Evolutionary conservation across 2,888 invertebrate species (phyloP).

Genomic region (Tuta absoluta): DNA sequence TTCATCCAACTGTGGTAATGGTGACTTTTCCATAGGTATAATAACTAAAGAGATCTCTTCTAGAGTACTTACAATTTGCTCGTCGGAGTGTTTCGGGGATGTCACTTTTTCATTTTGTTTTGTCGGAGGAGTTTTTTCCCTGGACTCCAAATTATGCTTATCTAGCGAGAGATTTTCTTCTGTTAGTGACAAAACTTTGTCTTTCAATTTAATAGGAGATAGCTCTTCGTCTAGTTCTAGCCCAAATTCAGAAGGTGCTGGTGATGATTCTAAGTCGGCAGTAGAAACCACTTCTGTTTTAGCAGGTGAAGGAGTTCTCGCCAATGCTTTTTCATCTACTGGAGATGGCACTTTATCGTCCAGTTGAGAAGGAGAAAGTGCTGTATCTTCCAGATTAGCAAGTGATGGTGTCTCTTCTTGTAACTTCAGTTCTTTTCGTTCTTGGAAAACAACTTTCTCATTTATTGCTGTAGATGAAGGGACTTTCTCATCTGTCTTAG

Average conservation of each 20-base stretch:
- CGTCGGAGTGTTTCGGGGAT: neutral
- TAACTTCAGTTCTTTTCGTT: constrained; percentile 10
- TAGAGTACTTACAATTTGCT: neutral
- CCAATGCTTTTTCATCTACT: constrained; percentile 9
- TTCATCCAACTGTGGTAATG: neutral
- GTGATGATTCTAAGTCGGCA: constrained; percentile 18
- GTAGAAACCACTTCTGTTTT: neutral
- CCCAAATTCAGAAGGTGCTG: neutral
- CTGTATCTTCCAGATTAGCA: constrained; percentile 21
- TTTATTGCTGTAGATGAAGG: neutral
- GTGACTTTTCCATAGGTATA: neutral
- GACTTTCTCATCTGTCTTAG: constrained; percentile 24
- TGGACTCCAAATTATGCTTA: no score
- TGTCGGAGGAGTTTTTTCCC: neutral
- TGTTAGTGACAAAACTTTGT: constrained; percentile 28
- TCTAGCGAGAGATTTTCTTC: neutral
- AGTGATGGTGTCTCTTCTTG: constrained; percentile 28
- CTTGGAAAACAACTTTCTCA: constrained; percentile 16
- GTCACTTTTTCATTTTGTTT: neutral
- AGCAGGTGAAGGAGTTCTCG: neutral
- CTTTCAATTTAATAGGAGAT: neutral
- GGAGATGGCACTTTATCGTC: constrained; percentile 24
- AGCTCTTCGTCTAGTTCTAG: neutral
- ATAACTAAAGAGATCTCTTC: neutral
- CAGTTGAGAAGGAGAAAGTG: neutral